These are phyloP conservation scores for Diaphora mendica DNA, from an alignment of 2,888 invertebrate species.

Conservation along the genomic window DNA sequence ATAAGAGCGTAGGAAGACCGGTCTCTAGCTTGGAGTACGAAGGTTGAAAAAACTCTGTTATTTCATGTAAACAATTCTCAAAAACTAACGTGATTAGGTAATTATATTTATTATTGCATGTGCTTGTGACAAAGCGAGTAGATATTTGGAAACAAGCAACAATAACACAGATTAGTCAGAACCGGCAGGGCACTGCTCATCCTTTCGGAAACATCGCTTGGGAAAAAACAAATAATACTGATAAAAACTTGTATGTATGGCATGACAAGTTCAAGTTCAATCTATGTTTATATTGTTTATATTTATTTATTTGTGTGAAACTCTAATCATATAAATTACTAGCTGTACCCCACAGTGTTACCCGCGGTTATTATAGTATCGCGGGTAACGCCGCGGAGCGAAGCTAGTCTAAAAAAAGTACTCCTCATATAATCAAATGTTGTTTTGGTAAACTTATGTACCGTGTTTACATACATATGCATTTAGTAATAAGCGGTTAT, in stretches of 20 bases:
- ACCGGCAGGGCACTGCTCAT: not conserved
- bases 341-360: too few relatives aligned
- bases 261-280: not conserved
- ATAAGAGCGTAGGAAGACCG: not conserved
- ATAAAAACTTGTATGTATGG: not conserved
- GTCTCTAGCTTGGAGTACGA: not conserved
- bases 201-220: not conserved
- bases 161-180: slow-evolving; percentile 7
- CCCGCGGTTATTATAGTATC: too few relatives aligned
- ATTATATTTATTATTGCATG: not conserved
- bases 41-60: not conserved
- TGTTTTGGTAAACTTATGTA: too few relatives aligned
- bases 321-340: not conserved
- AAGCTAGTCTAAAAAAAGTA: too few relatives aligned
- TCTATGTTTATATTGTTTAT: not conserved
- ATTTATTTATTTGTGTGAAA: not conserved
- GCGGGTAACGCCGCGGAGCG: too few relatives aligned
- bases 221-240: not conserved
- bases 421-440: too few relatives aligned
- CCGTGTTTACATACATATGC: too few relatives aligned
- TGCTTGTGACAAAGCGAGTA: not conserved
- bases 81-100: not conserved
- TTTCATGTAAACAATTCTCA: not conserved
- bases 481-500: too few relatives aligned
- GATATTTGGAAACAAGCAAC: slow-evolving; percentile 1